These are phyloP conservation scores for Aphidius ervi DNA, from an alignment of 1,140 invertebrate genomes.

Conservation along the genomic window DNA sequence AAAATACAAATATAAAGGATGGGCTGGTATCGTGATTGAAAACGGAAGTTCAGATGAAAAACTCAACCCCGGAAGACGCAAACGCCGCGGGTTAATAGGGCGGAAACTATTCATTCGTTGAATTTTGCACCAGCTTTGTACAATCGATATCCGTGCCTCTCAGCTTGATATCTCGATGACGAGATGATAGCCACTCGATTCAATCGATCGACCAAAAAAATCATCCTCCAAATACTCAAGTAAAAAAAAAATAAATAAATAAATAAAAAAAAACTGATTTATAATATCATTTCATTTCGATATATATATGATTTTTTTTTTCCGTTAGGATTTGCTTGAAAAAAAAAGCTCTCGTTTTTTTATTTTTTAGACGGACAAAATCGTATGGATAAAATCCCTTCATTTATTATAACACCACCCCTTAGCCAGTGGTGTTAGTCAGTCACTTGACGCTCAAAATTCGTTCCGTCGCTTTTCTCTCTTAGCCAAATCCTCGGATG, in stretches of 20 bases:
- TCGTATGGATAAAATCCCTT: conserved; percentile 26
- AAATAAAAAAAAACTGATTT: neutral
- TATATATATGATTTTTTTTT: no score
- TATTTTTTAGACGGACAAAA: conserved; percentile 13
- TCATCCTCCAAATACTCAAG: neutral
- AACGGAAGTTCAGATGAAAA: conserved; percentile 21
- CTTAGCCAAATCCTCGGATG: conserved; percentile 11
- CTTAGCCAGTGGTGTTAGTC: neutral
- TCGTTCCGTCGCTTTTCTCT: neutral
- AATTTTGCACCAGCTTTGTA: conserved; percentile 18
- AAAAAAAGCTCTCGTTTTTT: neutral
- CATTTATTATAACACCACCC: conserved; percentile 25
- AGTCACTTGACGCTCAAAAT: conserved; percentile 5
- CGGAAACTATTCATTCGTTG: conserved; percentile 26
- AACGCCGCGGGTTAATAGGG: conserved; percentile 25
- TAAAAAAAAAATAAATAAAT: neutral
- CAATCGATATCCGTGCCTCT: conserved; percentile 24
- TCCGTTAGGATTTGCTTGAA: no score
- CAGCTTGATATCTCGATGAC: neutral
- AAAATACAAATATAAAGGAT: no score
- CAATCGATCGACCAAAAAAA: no score
- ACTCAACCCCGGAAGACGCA: conserved; percentile 22
- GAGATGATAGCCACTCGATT: no score
- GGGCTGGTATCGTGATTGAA: conserved; percentile 17
- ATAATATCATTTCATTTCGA: no score